Conservation (phyloP, 2,797 vertebrate genomes). For the Bryconaethiops microstoma region DNA sequence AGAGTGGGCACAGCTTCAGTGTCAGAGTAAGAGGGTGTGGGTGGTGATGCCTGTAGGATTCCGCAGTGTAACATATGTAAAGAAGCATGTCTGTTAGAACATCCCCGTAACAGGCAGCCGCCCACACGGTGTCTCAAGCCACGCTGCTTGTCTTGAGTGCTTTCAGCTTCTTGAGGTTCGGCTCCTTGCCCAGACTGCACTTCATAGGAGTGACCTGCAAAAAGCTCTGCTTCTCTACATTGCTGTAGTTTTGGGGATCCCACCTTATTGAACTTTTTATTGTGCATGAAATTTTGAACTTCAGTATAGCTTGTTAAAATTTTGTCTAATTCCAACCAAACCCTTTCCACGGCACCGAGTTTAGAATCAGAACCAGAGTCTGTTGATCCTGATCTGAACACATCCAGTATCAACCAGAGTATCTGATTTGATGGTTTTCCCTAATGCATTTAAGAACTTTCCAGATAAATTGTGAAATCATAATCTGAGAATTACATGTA, state of each 20-base stretch:
- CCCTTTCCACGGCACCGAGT: background rate
- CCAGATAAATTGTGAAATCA: too few relatives aligned
- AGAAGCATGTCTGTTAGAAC: constrained; percentile 14
- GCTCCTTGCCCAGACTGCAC: background rate
- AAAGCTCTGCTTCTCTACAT: background rate
- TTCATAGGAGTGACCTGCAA: background rate
- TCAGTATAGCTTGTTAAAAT: background rate
- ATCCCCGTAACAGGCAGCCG: background rate
- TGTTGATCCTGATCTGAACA: too few relatives aligned
- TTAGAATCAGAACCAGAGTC: background rate
- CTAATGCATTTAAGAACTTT: too few relatives aligned
- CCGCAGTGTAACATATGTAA: constrained; percentile 2
- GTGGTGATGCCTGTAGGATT: constrained; percentile 17
- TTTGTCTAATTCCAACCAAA: too few relatives aligned
- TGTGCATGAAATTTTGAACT: background rate
- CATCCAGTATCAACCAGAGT: too few relatives aligned
- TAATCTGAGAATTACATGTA: too few relatives aligned
- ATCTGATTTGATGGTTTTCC: too few relatives aligned
- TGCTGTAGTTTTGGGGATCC: background rate
- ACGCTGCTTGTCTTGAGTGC: background rate
- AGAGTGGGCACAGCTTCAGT: constrained; percentile 6
- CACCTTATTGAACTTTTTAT: background rate
- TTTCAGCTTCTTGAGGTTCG: constrained; percentile 3
- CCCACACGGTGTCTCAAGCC: background rate
- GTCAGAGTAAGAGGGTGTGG: background rate